Evolutionary conservation across 2,113 vertebrate species (phyloP).

Genomic region (Bucco capensis): DNA sequence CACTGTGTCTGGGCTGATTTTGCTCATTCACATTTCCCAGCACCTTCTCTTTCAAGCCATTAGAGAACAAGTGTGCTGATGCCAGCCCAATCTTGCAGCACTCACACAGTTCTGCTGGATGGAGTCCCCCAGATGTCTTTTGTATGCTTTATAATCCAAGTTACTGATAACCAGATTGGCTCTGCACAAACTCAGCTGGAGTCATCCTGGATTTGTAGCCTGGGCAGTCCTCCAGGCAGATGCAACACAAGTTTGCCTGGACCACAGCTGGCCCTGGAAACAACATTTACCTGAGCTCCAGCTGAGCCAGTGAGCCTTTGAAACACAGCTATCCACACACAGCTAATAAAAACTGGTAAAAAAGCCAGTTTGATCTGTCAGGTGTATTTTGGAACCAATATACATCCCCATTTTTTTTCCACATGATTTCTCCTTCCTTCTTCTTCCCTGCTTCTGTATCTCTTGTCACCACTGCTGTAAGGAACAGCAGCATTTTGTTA

Average conservation of each 20-base stretch:
- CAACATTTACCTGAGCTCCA: conserved; percentile 23
- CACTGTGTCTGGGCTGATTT: background rate
- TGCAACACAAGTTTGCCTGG: background rate
- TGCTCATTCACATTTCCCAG: background rate
- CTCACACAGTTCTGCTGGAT: background rate
- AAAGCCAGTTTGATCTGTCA: background rate
- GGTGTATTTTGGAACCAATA: background rate
- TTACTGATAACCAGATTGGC: background rate
- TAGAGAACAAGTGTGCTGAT: background rate
- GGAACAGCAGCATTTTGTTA: conserved; percentile 10
- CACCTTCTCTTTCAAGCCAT: background rate
- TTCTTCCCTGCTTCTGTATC: background rate
- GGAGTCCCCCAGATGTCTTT: background rate
- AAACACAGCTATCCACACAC: background rate
- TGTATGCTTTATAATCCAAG: background rate
- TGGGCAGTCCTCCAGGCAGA: conserved; percentile 7
- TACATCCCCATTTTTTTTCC: background rate
- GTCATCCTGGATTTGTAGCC: background rate
- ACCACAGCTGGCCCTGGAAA: background rate
- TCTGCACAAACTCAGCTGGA: background rate
- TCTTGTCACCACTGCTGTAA: conserved; percentile 5
- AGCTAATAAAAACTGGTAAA: background rate
- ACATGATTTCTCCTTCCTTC: background rate
- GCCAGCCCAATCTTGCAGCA: background rate
- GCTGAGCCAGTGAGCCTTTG: background rate